These are phyloP conservation scores for Falcaria lacertinaria DNA, from an alignment of 2,888 invertebrate species.

Conservation along the genomic window DNA sequence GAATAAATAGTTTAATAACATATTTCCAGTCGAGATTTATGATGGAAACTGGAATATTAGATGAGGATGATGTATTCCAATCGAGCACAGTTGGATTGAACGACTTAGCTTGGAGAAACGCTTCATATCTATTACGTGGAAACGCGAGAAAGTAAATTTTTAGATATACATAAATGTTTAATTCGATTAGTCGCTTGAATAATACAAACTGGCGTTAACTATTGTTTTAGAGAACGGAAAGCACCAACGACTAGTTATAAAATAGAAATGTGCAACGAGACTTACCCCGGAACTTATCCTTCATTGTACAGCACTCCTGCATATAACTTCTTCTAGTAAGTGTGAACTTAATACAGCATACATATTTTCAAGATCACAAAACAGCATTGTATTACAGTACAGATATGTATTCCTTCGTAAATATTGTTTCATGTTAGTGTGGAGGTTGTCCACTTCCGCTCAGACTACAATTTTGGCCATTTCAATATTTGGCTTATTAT, in stretches of 20 bases:
- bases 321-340: constrained; percentile 69
- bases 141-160: neutral
- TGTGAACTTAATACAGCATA: constrained; percentile 9
- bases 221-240: neutral
- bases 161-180: neutral
- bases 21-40: constrained; percentile 18
- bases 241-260: constrained; percentile 9
- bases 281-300: constrained; percentile 46
- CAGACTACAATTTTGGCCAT: constrained; percentile 27
- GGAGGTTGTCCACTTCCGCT: constrained; percentile 48
- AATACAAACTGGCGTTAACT: too few relatives aligned
- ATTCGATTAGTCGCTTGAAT: neutral
- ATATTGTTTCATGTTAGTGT: constrained; percentile 36
- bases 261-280: constrained; percentile 51
- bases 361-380: too few relatives aligned
- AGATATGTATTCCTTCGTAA: constrained; percentile 5
- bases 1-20: neutral
- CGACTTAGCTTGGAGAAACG: constrained; percentile 31
- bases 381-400: too few relatives aligned
- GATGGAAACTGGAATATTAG: constrained; percentile 9
- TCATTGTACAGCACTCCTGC: constrained; percentile 49
- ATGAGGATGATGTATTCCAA: constrained; percentile 6
- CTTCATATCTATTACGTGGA: constrained; percentile 6
- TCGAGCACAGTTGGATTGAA: constrained; percentile 24
- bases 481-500: constrained; percentile 41